Conservation (phyloP, 2,797 vertebrate genomes). For the Sarcophilus harrisii region DNA sequence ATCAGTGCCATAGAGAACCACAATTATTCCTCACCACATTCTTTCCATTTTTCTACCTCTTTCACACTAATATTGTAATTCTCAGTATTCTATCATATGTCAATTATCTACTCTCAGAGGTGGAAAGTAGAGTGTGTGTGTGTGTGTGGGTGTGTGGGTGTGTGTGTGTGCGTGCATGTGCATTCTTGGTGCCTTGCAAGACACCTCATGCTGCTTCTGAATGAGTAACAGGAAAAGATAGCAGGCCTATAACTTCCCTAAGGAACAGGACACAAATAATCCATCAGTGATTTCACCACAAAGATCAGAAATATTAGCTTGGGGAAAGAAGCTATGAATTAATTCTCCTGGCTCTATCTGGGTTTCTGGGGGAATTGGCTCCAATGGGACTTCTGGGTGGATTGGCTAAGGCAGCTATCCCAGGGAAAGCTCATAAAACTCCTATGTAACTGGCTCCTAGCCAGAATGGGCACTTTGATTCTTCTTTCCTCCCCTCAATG, state of each 20-base stretch:
- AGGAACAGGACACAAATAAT: neutral
- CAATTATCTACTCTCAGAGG: neutral
- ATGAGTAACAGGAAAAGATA: neutral
- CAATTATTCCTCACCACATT: neutral
- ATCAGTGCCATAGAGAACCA: neutral
- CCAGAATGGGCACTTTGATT: neutral
- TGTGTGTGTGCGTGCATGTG: neutral
- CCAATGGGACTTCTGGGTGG: neutral
- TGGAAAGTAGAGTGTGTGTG: neutral
- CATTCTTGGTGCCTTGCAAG: neutral
- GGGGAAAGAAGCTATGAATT: neutral
- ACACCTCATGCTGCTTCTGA: neutral
- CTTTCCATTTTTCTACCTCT: neutral
- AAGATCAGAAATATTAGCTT: neutral
- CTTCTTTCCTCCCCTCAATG: neutral
- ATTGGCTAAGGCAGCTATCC: neutral
- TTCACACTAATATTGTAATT: neutral
- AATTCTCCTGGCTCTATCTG: neutral
- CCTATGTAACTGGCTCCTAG: neutral
- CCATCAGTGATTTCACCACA: neutral
- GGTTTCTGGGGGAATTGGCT: neutral
- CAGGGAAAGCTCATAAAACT: neutral
- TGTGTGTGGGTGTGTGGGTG: constrained; percentile 5
- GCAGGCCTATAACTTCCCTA: neutral
- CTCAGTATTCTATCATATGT: neutral